Evolutionary conservation across 2,113 vertebrate species (phyloP), one percentile per base, ranked within the genome.

Genomic region (Telmatochromis sp.): DNA sequence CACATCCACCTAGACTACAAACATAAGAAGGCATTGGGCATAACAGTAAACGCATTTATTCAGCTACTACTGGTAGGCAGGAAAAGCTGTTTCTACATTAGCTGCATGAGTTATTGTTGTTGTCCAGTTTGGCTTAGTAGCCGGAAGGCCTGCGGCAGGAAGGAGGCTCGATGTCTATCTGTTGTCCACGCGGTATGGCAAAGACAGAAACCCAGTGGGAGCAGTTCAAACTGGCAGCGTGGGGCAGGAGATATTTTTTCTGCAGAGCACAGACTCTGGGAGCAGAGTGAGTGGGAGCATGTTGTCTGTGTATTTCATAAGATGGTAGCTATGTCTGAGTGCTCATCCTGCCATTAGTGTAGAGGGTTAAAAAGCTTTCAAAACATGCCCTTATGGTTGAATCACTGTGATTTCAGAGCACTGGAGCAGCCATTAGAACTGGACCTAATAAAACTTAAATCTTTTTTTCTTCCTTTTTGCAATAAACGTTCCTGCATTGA

Each of bases 291-390:
- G 90, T 94, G 86, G 93, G 93, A 92, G 91, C 86, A 85, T 3
- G 58, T 90, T 92, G 89, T 93, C 91, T 93, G 71, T 85, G 87
- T 85, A 71, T 92, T 94, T 93, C 91, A 92, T 87, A 91, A 91
- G 90, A 93, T 50, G 88, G 83, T 82, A 81, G 81, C 86, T 92
- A 79, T 80, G 86, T 92, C 86, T 85, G 84, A 92, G 92, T 82
- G 86, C 81, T 88, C 83, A 78, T 91, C 93, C 87, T 91, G 63
- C 89, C 91, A 93, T 92, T 86, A 92, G 81, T 83, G 45, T 89
- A 50, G 68, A 88, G 85, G 87, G 88, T 91, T 94, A 89, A 91
- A 94, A 92, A 89, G 92, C 89, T 92, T 93, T 93, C 65, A 89
- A 82, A 90, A 86, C n/a, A 58, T 88, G 75, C 55, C 84, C 84